Conservation (phyloP, 1,140 invertebrate species). For the Maconellicoccus hirsutus region DNA sequence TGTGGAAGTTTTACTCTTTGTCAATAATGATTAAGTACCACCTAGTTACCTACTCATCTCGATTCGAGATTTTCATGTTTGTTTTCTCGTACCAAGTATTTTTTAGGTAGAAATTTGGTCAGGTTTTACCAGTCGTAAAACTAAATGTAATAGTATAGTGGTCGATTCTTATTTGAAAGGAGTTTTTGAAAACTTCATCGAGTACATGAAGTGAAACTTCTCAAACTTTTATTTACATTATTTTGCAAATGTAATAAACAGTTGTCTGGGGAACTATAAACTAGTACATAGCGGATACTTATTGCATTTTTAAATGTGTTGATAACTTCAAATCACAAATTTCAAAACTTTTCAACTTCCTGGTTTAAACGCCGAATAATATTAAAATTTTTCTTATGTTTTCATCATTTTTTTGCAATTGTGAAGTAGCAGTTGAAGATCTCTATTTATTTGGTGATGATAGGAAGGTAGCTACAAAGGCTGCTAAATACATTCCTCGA, state of each 20-base stretch:
- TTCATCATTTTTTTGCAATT: too few species aligned
- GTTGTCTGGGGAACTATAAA: background rate
- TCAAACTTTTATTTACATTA: background rate
- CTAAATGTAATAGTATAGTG: background rate
- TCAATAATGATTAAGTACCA: too few species aligned
- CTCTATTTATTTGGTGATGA: too few species aligned
- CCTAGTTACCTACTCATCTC: too few species aligned
- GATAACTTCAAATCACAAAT: background rate
- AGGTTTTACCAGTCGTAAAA: background rate
- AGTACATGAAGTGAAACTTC: background rate
- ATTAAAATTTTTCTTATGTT: too few species aligned
- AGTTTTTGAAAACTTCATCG: background rate
- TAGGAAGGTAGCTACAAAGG: too few species aligned
- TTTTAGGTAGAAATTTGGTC: background rate
- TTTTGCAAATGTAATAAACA: constrained; percentile 3
- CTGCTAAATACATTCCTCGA: too few species aligned
- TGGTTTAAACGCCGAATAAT: too few species aligned
- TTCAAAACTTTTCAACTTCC: background rate
- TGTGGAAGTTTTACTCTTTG: too few species aligned
- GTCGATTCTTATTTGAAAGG: background rate
- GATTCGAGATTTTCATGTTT: background rate
- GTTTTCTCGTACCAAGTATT: background rate
- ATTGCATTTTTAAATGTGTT: background rate
- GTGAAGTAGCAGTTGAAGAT: too few species aligned
- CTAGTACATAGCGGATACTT: background rate